These are phyloP conservation scores for Callionymus lyra DNA, from an alignment of 2,113 vertebrate species.

Conservation along the genomic window DNA sequence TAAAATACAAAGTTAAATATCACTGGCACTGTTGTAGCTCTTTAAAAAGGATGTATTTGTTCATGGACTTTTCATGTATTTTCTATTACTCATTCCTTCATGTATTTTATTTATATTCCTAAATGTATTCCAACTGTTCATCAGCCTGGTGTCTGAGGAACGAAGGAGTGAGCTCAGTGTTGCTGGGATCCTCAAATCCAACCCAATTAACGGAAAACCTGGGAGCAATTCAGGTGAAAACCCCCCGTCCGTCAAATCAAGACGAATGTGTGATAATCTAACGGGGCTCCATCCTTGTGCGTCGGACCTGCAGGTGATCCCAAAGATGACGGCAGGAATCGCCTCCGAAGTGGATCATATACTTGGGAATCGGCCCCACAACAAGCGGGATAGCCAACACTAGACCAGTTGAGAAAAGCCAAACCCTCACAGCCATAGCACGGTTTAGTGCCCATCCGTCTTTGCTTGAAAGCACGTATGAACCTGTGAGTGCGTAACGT, in stretches of 20 bases:
- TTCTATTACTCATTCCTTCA: too few relatives aligned
- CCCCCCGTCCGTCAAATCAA: not conserved
- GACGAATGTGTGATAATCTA: not conserved
- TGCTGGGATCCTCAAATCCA: constrained; percentile 87
- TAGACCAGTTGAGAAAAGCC: constrained; percentile 46
- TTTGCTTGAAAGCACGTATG: constrained; percentile 28
- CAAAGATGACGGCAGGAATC: constrained; percentile 91
- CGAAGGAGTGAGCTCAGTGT: constrained; percentile 92
- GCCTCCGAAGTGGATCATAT: constrained; percentile 88
- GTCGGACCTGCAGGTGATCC: constrained; percentile 76
- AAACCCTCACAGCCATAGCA: constrained; percentile 56
- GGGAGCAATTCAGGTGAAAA: constrained; percentile 86
- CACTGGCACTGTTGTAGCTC: too few relatives aligned
- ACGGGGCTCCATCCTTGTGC: not conserved
- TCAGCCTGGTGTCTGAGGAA: constrained; percentile 95
- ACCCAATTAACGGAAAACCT: constrained; percentile 91
- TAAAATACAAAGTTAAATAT: too few relatives aligned
- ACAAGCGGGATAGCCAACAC: constrained; percentile 85
- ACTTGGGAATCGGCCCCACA: constrained; percentile 88
- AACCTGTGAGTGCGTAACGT: constrained; percentile 29
- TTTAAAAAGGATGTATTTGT: too few relatives aligned
- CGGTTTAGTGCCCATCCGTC: constrained; percentile 34
- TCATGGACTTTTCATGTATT: too few relatives aligned
- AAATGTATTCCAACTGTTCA: too few relatives aligned
- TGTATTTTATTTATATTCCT: too few relatives aligned